Evolutionary conservation across 2,888 invertebrate genomes (phyloP).

Genomic region (Cephus pulcher): DNA sequence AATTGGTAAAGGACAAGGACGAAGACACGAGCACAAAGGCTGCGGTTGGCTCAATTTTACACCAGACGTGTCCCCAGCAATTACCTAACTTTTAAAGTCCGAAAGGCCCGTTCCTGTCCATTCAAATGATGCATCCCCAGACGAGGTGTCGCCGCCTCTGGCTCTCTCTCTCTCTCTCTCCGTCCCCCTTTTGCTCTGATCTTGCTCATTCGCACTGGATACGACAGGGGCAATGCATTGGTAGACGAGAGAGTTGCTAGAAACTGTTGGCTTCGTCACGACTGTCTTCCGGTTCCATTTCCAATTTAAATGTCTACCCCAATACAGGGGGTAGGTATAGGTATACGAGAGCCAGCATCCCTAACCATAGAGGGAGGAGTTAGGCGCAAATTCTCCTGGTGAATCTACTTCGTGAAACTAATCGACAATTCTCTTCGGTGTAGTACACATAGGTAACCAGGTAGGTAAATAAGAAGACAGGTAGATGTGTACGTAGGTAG

Average conservation of each 20-base stretch:
- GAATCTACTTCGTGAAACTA: slow-evolving; percentile 48
- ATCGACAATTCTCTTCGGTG: slow-evolving; percentile 59
- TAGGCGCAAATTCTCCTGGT: background rate
- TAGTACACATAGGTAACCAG: slow-evolving; percentile 48
- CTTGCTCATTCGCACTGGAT: background rate
- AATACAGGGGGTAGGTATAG: background rate
- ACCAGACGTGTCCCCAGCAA: slow-evolving; percentile 64
- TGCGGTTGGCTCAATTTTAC: slow-evolving; percentile 64
- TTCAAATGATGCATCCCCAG: slow-evolving; percentile 20
- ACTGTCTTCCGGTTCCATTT: background rate
- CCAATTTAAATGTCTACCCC: background rate
- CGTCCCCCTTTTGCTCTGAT: background rate
- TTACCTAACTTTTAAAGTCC: slow-evolving; percentile 64
- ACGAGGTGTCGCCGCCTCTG: background rate
- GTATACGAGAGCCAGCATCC: background rate
- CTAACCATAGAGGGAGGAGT: background rate
- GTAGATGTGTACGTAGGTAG: slow-evolving; percentile 23
- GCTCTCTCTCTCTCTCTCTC: background rate
- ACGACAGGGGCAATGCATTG: background rate
- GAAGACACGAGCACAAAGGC: slow-evolving; percentile 60
- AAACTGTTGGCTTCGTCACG: background rate
- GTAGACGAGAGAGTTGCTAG: background rate
- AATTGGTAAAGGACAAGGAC: slow-evolving; percentile 24
- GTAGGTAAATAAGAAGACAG: background rate
- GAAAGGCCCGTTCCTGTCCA: slow-evolving; percentile 43